These are phyloP conservation scores for Mythimna lalbum DNA, from an alignment of 2,888 invertebrate genomes.

Conservation along the genomic window DNA sequence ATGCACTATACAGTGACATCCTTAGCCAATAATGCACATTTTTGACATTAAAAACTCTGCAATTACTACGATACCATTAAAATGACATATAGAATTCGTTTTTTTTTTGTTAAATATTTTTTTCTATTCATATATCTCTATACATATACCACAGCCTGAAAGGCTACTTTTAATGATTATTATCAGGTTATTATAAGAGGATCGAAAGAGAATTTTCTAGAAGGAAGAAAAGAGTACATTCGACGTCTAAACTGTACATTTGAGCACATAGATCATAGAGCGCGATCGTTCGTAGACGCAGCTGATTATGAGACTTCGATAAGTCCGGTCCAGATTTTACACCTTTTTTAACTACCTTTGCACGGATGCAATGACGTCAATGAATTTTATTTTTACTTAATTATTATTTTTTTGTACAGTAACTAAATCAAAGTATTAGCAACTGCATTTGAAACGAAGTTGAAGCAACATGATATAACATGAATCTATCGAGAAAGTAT, in stretches of 20 bases:
- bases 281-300: constrained; percentile 36
- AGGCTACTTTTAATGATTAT: constrained; percentile 79
- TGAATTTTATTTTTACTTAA: background rate
- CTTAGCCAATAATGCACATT: constrained; percentile 20
- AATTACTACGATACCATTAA: constrained; percentile 36
- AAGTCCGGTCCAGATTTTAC: too few relatives aligned
- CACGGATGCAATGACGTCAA: background rate
- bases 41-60: constrained; percentile 3
- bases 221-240: constrained; percentile 74
- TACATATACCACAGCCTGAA: constrained; percentile 83
- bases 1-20: background rate
- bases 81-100: constrained; percentile 53
- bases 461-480: background rate
- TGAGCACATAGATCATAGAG: constrained; percentile 79
- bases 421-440: background rate
- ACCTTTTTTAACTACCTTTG: too few relatives aligned
- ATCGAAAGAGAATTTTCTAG: constrained; percentile 73
- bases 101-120: constrained; percentile 38
- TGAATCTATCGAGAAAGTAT: background rate
- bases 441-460: background rate
- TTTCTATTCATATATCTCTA: constrained; percentile 65
- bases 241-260: constrained; percentile 81
- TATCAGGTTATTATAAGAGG: constrained; percentile 71
- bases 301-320: constrained; percentile 36
- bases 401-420: background rate